Conservation (phyloP, 2,113 vertebrate species). For the Desmodus rotundus region DNA sequence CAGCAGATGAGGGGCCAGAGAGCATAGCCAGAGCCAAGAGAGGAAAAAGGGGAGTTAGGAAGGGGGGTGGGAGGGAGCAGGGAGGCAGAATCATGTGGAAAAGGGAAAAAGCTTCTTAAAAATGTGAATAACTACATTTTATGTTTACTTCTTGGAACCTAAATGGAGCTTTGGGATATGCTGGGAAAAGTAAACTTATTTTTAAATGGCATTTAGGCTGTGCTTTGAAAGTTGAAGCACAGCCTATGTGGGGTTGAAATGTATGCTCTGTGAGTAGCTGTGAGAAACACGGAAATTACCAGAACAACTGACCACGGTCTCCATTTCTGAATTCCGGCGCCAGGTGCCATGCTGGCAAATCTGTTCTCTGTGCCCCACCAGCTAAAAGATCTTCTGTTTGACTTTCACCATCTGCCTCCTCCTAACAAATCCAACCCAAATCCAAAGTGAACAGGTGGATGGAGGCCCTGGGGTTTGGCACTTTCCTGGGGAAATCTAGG, state of each 20-base stretch:
- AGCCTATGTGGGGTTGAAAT: background rate
- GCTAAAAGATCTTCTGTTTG: constrained; percentile 23
- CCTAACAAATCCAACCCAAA: background rate
- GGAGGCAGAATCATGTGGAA: background rate
- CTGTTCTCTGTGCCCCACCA: background rate
- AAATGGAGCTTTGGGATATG: background rate
- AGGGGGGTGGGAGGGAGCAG: background rate
- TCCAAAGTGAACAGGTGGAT: constrained; percentile 32
- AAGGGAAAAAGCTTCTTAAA: background rate
- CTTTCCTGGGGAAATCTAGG: background rate
- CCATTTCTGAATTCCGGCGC: background rate
- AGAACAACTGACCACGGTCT: background rate
- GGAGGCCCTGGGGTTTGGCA: background rate
- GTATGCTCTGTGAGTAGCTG: background rate
- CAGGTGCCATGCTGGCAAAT: background rate
- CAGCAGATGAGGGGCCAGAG: background rate
- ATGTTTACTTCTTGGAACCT: background rate
- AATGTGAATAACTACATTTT: background rate
- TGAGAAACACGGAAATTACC: background rate
- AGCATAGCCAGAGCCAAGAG: background rate
- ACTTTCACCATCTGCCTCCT: background rate
- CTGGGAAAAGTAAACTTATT: background rate
- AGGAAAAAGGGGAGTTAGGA: background rate
- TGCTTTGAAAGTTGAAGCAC: background rate
- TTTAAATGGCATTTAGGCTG: background rate